Evolutionary conservation across 2,888 invertebrate species (phyloP).

Genomic region (Tipula confusa): DNA sequence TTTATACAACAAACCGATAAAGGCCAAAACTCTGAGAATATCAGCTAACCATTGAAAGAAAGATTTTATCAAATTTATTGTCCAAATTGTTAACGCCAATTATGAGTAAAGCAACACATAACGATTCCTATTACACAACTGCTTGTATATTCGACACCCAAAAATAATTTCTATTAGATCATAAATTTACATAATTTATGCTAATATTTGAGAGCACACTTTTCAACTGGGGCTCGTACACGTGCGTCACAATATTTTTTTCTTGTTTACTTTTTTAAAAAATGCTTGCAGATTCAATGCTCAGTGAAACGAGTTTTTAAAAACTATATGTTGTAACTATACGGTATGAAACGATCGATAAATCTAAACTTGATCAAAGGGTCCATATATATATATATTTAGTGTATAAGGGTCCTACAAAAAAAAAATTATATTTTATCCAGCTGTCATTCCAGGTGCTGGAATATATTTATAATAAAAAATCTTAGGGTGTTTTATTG

Average conservation of each 20-base stretch:
- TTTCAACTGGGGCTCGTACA: not conserved
- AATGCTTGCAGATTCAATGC: not conserved
- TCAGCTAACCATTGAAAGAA: too few species aligned
- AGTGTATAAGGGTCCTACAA: not conserved
- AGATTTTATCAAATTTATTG: too few species aligned
- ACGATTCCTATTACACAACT: too few species aligned
- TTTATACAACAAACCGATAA: too few species aligned
- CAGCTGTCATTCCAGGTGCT: constrained; percentile 25
- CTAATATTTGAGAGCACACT: not conserved
- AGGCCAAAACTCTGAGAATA: too few species aligned
- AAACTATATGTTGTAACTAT: not conserved
- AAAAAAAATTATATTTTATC: not conserved
- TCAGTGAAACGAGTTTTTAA: constrained; percentile 6
- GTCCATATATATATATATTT: not conserved
- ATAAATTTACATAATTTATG: not conserved
- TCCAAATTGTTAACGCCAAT: too few species aligned
- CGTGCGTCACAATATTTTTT: not conserved
- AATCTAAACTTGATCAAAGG: constrained; percentile 8
- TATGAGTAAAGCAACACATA: too few species aligned
- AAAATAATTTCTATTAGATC: not conserved
- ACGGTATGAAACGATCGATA: not conserved
- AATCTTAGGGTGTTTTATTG: constrained; percentile 12
- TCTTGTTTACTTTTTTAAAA: too few species aligned
- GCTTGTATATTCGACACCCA: not conserved
- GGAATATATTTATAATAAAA: not conserved